A percentile compares a stretch with the other conserved stretches of the same genome.
phyloP scores from a whole-genome alignment of 2,113 vertebrate species.

The Gorsachius goisagi region DNA sequence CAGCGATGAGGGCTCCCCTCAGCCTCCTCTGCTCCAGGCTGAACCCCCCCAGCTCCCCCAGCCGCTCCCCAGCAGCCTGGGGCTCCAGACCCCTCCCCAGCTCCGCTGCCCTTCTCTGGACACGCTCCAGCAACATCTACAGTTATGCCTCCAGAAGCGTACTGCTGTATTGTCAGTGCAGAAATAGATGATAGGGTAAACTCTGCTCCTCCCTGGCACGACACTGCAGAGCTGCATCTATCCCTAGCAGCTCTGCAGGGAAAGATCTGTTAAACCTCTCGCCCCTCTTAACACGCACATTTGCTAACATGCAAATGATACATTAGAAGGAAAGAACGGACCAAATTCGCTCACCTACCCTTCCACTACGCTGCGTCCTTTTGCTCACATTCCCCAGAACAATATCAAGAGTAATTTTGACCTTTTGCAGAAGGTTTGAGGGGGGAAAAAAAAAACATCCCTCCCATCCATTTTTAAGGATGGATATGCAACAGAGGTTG shows the following conservation, averaged over 20 bases:
- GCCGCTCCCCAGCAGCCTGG: no score
- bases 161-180: background rate
- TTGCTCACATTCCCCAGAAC: background rate
- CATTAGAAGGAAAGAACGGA: rapidly evolving
- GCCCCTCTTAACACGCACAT: background rate
- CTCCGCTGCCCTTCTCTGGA: no score
- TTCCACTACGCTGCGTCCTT: background rate
- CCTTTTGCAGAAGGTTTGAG: background rate
- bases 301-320: background rate
- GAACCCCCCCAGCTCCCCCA: no score
- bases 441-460: background rate
- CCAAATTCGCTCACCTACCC: background rate
- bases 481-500: background rate
- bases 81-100: no score
- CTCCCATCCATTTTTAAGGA: background rate
- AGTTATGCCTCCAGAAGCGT: background rate
- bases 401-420: background rate
- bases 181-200: rapidly evolving
- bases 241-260: background rate
- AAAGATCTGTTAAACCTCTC: background rate
- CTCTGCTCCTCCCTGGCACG: background rate
- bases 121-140: no score
- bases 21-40: no score
- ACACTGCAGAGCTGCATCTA: background rate
- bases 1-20: no score